phyloP scores from a whole-genome alignment of 2,888 invertebrate species.

The Fissipunctia ypsillon region DNA sequence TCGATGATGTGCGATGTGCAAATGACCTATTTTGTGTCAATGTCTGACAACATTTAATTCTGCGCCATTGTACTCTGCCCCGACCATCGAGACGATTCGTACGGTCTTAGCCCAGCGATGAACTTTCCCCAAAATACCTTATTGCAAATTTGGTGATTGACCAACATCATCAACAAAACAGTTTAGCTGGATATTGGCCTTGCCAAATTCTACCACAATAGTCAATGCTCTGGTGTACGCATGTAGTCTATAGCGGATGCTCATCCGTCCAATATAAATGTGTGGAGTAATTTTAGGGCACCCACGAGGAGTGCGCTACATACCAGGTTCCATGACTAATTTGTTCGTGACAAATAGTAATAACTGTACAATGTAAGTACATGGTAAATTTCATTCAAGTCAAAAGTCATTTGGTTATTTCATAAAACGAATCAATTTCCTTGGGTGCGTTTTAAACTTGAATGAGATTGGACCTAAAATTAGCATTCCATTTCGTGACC shows the following conservation, averaged over 20 bases:
- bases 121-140: background rate
- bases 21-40: background rate
- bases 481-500: background rate
- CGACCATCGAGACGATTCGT: no score
- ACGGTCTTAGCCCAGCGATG: background rate
- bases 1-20: background rate
- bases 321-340: conserved; percentile 16
- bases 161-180: background rate
- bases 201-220: conserved; percentile 32
- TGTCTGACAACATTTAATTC: background rate
- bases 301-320: conserved; percentile 40
- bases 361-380: background rate
- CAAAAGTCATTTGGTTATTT: no score
- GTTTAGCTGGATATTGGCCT: background rate
- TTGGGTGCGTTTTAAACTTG: background rate
- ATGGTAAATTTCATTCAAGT: no score
- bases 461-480: background rate
- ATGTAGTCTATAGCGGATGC: conserved; percentile 35
- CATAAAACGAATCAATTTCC: background rate
- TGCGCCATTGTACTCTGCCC: background rate
- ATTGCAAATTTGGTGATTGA: background rate
- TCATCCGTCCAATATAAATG: conserved; percentile 53
- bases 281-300: conserved; percentile 40
- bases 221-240: conserved; percentile 6
- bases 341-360: conserved; percentile 28